Evolutionary conservation across 2,888 invertebrate species (phyloP).

Genomic region (Macrostomum cliftonense): DNA sequence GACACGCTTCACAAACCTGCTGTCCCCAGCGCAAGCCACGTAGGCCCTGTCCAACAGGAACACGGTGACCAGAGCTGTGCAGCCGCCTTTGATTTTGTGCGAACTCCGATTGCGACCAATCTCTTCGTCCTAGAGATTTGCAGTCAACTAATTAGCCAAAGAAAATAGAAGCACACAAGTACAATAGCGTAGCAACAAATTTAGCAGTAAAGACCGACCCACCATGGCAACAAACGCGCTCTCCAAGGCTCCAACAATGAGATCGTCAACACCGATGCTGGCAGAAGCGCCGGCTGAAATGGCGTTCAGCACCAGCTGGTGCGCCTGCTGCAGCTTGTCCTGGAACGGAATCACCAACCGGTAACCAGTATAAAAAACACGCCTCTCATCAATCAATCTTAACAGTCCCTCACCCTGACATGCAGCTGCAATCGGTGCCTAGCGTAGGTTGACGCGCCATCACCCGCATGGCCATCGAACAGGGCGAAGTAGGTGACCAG

Average conservation of each 20-base stretch:
- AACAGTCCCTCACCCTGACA: constrained; percentile 48
- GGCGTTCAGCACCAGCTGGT: neutral
- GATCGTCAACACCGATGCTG: constrained; percentile 42
- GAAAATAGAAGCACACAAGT: too few species aligned
- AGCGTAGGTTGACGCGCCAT: constrained; percentile 57
- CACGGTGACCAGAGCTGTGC: constrained; percentile 55
- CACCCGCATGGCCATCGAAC: constrained; percentile 69
- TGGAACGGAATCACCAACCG: too few species aligned
- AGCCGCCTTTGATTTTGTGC: constrained; percentile 56
- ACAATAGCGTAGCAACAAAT: too few species aligned
- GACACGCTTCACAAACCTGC: too few species aligned
- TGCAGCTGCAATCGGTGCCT: constrained; percentile 57
- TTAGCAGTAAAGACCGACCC: too few species aligned
- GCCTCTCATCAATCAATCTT: too few species aligned
- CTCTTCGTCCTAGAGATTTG: constrained; percentile 44
- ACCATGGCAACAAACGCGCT: constrained; percentile 52
- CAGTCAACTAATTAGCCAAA: too few species aligned
- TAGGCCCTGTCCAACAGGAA: constrained; percentile 57
- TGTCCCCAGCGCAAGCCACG: constrained; percentile 63
- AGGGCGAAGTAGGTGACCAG: constrained; percentile 52
- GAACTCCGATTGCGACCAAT: constrained; percentile 51
- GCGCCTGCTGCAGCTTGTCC: neutral
- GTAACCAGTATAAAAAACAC: too few species aligned
- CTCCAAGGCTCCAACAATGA: constrained; percentile 60
- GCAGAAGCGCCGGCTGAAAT: too few species aligned